Conservation (phyloP, 2,888 invertebrate genomes). For the Argyresthia albistria region DNA sequence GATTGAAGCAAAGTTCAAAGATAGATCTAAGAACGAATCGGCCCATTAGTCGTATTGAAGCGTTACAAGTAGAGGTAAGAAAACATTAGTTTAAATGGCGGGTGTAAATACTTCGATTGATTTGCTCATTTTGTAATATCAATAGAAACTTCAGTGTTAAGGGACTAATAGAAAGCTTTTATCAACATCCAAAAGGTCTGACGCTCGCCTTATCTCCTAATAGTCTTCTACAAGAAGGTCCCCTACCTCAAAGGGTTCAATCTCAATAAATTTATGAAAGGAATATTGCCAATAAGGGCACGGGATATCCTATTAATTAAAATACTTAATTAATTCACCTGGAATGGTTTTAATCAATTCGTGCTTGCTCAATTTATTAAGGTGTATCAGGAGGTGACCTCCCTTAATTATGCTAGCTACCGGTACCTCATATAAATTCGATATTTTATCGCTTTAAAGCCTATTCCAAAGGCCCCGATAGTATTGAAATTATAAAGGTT, state of each 20-base stretch:
- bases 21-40: background rate
- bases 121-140: background rate
- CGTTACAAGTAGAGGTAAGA: background rate
- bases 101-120: constrained; percentile 1
- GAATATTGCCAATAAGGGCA: constrained; percentile 70
- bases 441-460: constrained; percentile 2
- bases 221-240: constrained; percentile 29
- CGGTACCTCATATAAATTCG: constrained; percentile 2
- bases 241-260: constrained; percentile 53
- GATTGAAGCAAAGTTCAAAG: background rate
- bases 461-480: background rate
- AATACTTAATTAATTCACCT: constrained; percentile 73
- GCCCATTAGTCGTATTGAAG: background rate
- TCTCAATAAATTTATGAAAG: constrained; percentile 72
- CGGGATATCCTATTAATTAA: constrained; percentile 70
- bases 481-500: constrained; percentile 1
- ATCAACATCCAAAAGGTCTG: constrained; percentile 18
- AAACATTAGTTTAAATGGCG: constrained; percentile 2
- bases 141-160: background rate
- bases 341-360: constrained; percentile 71
- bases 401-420: constrained; percentile 20
- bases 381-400: constrained; percentile 43
- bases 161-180: constrained; percentile 13
- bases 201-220: constrained; percentile 45
- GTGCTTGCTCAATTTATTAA: constrained; percentile 61